Conservation (phyloP, 2,888 invertebrate genomes). For the Rotaria macrura region DNA sequence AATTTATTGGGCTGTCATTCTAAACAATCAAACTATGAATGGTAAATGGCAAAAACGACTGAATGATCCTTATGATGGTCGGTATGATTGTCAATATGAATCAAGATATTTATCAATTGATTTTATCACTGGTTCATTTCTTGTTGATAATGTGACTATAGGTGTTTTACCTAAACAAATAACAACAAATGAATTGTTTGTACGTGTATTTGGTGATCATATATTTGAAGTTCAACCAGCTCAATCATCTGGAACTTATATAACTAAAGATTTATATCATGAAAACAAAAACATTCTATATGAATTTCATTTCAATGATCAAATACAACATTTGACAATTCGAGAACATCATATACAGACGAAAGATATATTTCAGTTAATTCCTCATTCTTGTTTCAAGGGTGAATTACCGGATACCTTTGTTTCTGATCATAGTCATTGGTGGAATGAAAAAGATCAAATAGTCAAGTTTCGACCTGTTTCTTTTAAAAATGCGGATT, state of each 20-base stretch:
- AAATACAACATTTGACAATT: background rate
- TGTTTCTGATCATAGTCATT: background rate
- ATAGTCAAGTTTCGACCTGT: background rate
- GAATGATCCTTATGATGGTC: background rate
- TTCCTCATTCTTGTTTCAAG: background rate
- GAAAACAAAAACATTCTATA: background rate
- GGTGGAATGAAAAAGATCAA: background rate
- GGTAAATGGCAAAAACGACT: background rate
- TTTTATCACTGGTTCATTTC: background rate
- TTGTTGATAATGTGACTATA: background rate
- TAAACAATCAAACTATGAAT: too few species aligned
- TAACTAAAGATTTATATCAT: background rate
- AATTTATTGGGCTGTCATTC: too few species aligned
- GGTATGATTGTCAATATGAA: background rate
- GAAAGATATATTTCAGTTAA: background rate
- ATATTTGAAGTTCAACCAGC: background rate
- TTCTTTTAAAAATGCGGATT: background rate
- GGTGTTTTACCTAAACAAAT: background rate
- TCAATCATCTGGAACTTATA: background rate
- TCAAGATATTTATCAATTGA: background rate
- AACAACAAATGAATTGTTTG: background rate
- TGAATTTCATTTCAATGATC: background rate
- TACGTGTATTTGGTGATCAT: background rate
- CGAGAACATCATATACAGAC: background rate
- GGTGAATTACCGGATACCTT: background rate